Conservation (phyloP, 2,797 vertebrate genomes). For the Sciurus vulgaris region DNA sequence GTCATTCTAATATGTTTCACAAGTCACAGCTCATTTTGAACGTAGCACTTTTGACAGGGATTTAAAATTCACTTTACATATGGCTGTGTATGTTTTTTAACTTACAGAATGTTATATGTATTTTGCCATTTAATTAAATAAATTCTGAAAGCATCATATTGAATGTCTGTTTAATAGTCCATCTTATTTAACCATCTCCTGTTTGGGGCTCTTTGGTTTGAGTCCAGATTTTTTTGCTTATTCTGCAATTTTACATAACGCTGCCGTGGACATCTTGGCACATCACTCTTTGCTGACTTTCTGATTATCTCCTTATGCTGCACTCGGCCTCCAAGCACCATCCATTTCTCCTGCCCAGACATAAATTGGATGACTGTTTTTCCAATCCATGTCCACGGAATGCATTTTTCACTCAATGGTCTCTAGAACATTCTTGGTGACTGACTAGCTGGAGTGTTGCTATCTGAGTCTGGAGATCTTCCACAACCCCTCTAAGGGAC, state of each 20-base stretch:
- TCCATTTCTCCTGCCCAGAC: conserved; percentile 28
- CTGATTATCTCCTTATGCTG: conserved; percentile 72
- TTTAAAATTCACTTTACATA: conserved; percentile 17
- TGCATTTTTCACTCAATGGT: background rate
- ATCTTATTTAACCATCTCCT: conserved; percentile 41
- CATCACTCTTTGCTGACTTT: conserved; percentile 62
- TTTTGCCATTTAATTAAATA: conserved; percentile 61
- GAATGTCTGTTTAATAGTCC: conserved; percentile 65
- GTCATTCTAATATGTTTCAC: background rate
- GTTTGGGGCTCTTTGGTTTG: conserved; percentile 36
- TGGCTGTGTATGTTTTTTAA: conserved; percentile 34
- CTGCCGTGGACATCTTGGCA: conserved; percentile 66
- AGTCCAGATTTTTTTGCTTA: conserved; percentile 50
- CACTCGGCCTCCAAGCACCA: background rate
- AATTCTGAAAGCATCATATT: conserved; percentile 51
- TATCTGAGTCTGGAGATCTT: background rate
- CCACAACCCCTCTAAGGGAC: no score
- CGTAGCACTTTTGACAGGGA: background rate
- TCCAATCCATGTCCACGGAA: background rate
- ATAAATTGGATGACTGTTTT: conserved; percentile 50
- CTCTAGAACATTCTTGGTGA: background rate
- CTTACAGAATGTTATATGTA: background rate
- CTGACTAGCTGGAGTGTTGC: background rate
- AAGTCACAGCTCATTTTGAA: conserved; percentile 16
- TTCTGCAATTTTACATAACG: conserved; percentile 65